Evolutionary conservation across 2,888 invertebrate genomes (phyloP), one percentile per base, ranked within the genome.

Genomic region (Diaphora mendica): DNA sequence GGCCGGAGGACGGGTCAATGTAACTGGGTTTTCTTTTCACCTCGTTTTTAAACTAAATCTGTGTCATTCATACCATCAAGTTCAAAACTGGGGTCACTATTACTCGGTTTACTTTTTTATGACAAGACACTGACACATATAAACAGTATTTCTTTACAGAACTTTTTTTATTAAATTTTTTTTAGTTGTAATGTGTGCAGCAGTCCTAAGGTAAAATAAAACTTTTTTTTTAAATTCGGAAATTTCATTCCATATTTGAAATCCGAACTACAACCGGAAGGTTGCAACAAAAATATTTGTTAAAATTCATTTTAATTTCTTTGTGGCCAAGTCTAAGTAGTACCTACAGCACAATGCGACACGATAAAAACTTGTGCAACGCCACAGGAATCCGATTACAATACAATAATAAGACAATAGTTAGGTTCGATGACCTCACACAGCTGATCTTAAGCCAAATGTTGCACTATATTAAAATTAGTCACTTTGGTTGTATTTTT

Each of bases 381-480:
- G 73, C 55, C 72, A 17, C 72, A 80, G 75, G 81, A 79, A 83
- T 85, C 64, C 72, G 68, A 83, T 85, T 82, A 85, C 85, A 84
- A 85, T 85, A 84, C 79, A 85, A 82, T 82, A 81, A 39, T 68
- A 70, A 85, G 65, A 85, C 84, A 84, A 85, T 84, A 82, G 80
- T 77, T 80, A 69, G 67, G 82, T 73, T 81, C 82, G 69, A 65
- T 68, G 82, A 84, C 80, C 85, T 71, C 55, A 65, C 65, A 77
- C 82, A 85, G 84, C 85, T 84, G 84, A 81, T 85, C 82, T 42
- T 73, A 78, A 79, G 85, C 80, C 79, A 80, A 79, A 80, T 77
- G 76, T 75, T 80, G 39, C 48, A 70, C 17, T 65, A 23, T 70
- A 33, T 62, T 68, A 64, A 67, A 68, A 68, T 68, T 67, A 44